Conservation (phyloP, 2,888 invertebrate species). For the Encarsia formosa region DNA sequence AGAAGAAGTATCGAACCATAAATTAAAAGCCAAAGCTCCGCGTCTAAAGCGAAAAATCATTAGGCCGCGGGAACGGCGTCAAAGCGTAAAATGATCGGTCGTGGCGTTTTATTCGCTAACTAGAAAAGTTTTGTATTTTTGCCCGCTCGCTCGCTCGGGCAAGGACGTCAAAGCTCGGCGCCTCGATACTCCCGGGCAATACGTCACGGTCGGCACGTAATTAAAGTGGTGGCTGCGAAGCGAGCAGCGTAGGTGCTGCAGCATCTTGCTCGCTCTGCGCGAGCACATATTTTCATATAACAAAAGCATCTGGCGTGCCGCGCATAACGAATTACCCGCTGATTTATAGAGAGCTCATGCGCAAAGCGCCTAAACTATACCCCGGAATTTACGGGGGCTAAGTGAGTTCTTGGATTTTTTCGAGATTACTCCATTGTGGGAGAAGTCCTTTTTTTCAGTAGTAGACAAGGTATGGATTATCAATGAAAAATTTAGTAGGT, state of each 20-base stretch:
- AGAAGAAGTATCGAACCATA: too few relatives aligned
- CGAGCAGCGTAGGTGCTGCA: constrained; percentile 11
- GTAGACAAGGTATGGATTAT: too few relatives aligned
- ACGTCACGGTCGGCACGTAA: constrained; percentile 47
- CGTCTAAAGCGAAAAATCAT: too few relatives aligned
- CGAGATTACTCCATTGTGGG: too few relatives aligned
- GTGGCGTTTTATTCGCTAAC: constrained; percentile 21
- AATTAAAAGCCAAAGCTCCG: too few relatives aligned
- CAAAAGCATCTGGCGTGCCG: constrained; percentile 53
- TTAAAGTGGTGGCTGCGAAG: constrained; percentile 41
- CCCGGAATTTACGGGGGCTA: too few relatives aligned
- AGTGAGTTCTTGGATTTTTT: too few relatives aligned
- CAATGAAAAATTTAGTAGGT: too few relatives aligned
- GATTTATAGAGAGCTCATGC: constrained; percentile 47
- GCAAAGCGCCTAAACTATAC: constrained; percentile 16
- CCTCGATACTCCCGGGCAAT: too few relatives aligned
- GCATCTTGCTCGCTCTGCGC: constrained; percentile 33
- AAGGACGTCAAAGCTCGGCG: constrained; percentile 13
- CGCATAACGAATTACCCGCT: constrained; percentile 52
- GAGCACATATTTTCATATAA: constrained; percentile 53
- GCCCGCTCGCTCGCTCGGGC: too few relatives aligned
- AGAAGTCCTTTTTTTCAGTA: too few relatives aligned
- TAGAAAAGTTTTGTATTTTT: constrained; percentile 27
- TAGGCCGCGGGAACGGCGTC: too few relatives aligned
- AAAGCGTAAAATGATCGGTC: constrained; percentile 23